phyloP scores from a whole-genome alignment of 2,113 vertebrate genomes.

The Pedetes capensis region DNA sequence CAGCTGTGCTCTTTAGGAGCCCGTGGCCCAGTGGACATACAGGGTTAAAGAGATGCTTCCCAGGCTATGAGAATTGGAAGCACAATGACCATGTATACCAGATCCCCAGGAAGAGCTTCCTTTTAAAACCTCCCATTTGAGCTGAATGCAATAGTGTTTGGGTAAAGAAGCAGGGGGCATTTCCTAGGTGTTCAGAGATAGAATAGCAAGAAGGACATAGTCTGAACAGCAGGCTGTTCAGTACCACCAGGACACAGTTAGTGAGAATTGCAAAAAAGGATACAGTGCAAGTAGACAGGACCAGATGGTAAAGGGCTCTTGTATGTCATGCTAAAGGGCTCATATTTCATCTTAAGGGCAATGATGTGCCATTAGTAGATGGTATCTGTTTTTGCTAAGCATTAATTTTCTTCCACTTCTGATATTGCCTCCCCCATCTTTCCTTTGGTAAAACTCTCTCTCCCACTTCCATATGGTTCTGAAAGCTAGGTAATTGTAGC shows the following conservation, averaged over 20 bases:
- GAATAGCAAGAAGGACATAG: neutral
- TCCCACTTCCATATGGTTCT: neutral
- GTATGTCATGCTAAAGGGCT: neutral
- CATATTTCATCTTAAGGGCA: conserved; percentile 3
- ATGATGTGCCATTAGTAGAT: neutral
- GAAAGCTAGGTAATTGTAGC: neutral
- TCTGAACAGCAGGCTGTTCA: neutral
- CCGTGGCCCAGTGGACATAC: neutral
- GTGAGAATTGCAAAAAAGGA: neutral
- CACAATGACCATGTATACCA: neutral
- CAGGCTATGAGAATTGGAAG: neutral
- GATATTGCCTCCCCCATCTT: neutral
- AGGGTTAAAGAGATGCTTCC: neutral
- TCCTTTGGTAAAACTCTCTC: neutral
- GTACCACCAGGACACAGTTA: neutral
- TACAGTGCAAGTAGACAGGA: neutral
- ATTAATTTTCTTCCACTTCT: neutral
- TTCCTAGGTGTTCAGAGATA: neutral
- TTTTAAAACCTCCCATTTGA: neutral
- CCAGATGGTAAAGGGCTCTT: neutral
- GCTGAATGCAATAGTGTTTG: neutral
- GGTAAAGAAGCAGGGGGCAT: neutral
- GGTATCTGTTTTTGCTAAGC: neutral
- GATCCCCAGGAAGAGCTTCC: neutral
- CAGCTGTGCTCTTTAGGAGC: neutral